These are phyloP conservation scores for Lochmaea crataegi DNA, from an alignment of 2,888 invertebrate genomes.

Conservation along the genomic window DNA sequence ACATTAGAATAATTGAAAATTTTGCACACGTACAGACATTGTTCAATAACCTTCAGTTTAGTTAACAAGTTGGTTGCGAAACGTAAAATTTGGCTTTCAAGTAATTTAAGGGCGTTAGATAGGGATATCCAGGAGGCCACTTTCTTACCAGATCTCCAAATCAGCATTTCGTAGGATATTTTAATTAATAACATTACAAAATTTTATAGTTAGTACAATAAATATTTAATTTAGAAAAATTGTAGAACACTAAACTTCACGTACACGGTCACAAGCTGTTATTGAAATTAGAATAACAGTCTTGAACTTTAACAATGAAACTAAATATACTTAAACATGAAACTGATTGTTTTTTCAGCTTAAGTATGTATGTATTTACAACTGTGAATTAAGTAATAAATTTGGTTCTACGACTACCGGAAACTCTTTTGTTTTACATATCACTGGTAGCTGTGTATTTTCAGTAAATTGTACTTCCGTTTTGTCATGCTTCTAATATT, in stretches of 20 bases:
- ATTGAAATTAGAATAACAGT: background rate
- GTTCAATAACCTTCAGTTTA: too few relatives aligned
- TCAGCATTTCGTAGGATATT: too few relatives aligned
- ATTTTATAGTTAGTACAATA: background rate
- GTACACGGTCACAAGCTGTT: background rate
- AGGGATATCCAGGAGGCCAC: too few relatives aligned
- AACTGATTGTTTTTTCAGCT: background rate
- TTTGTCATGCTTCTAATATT: background rate
- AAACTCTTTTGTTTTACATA: conserved; percentile 17
- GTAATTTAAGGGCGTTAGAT: too few relatives aligned
- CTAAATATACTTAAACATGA: background rate
- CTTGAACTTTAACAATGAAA: background rate
- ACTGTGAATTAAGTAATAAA: conserved; percentile 6
- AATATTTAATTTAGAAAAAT: background rate
- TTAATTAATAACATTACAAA: too few relatives aligned
- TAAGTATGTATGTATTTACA: background rate
- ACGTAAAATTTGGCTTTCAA: too few relatives aligned
- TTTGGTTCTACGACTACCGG: conserved; percentile 12
- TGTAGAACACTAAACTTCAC: background rate
- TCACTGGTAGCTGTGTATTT: background rate
- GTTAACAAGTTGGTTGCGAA: too few relatives aligned
- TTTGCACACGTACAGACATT: too few relatives aligned
- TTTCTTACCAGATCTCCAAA: too few relatives aligned
- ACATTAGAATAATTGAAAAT: too few relatives aligned
- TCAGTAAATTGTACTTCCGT: background rate